phyloP scores from a whole-genome alignment of 2,888 invertebrate genomes.

The Acanthopleura granulata region DNA sequence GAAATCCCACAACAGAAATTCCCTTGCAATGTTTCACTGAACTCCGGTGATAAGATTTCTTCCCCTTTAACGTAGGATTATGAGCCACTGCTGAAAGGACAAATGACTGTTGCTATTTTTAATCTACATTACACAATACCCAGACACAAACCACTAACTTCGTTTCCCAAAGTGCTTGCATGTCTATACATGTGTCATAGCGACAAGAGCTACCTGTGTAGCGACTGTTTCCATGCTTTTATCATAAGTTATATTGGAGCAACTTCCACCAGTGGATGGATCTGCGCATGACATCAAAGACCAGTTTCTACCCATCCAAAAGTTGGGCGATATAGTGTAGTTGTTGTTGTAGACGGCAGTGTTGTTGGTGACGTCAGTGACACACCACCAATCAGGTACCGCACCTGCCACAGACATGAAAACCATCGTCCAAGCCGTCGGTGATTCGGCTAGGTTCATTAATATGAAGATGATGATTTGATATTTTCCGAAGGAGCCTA shows the following conservation, averaged over 20 bases:
- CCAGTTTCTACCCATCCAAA: conserved; percentile 18
- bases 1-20: too few relatives aligned
- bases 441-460: conserved; percentile 18
- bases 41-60: too few relatives aligned
- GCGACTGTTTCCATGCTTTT: conserved; percentile 34
- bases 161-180: too few relatives aligned
- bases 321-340: conserved; percentile 18
- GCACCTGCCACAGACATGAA: conserved; percentile 34
- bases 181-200: too few relatives aligned
- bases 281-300: neutral
- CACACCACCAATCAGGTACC: conserved; percentile 34
- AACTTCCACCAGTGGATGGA: neutral
- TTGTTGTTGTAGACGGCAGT: conserved; percentile 23
- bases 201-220: conserved; percentile 38
- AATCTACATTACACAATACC: too few relatives aligned
- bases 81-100: too few relatives aligned
- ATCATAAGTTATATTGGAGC: conserved; percentile 23
- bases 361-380: conserved; percentile 21
- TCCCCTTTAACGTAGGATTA: too few relatives aligned
- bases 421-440: conserved; percentile 36
- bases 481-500: conserved; percentile 37
- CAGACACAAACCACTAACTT: too few relatives aligned
- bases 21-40: too few relatives aligned
- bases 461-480: conserved; percentile 28
- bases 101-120: too few relatives aligned